A percentile compares a stretch with the other conserved stretches of the same genome.
These are phyloP conservation scores for Vicugna pacos DNA, from an alignment of 2,113 vertebrate species.

Conservation along the genomic window DNA sequence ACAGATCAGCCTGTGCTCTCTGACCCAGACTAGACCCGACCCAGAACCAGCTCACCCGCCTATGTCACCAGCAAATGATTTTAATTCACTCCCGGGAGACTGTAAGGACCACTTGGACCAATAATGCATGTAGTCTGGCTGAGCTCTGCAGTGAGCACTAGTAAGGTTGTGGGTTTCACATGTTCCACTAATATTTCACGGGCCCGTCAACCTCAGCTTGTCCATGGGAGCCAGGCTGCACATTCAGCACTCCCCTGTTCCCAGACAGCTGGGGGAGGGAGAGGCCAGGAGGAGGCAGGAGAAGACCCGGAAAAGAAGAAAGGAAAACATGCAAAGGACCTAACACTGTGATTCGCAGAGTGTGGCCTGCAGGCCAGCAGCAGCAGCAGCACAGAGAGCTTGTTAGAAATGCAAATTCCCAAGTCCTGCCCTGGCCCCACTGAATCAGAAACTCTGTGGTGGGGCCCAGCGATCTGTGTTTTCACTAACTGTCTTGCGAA, in stretches of 20 bases:
- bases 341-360: background rate
- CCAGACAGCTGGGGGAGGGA: background rate
- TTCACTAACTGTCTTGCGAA: fast-evolving
- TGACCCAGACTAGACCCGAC: constrained; percentile 24
- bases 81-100: constrained; percentile 28
- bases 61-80: constrained; percentile 52
- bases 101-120: background rate
- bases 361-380: background rate
- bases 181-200: constrained; percentile 43
- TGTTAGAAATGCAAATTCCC: background rate
- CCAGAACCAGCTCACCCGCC: background rate
- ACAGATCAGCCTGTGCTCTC: background rate
- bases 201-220: background rate
- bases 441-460: background rate
- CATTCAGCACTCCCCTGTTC: background rate
- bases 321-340: background rate
- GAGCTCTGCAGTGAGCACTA: background rate
- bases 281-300: background rate
- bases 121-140: background rate
- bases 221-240: constrained; percentile 1
- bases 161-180: background rate
- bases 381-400: background rate
- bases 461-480: background rate
- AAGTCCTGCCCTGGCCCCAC: fast-evolving
- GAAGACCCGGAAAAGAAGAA: background rate